phyloP scores from a whole-genome alignment of 2,888 invertebrate species.

The Achlya flavicornis region DNA sequence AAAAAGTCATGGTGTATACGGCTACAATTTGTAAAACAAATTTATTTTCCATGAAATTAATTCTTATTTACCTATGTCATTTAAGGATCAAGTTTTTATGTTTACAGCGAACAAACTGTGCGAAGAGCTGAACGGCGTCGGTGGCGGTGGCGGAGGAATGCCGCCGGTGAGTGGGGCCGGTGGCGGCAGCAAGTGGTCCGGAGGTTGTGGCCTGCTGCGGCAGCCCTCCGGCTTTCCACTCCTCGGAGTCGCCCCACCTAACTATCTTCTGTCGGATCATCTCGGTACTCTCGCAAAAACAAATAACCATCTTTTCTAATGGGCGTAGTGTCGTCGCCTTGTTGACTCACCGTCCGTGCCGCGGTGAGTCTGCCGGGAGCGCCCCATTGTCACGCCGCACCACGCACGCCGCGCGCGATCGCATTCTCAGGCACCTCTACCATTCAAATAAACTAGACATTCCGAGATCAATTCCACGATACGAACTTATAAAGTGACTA shows the following conservation, averaged over 20 bases:
- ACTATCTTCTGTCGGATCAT: conserved; percentile 85
- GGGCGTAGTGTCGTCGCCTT: conserved; percentile 54
- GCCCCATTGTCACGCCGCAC: conserved; percentile 23
- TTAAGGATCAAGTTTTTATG: conserved; percentile 24
- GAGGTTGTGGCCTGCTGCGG: conserved; percentile 86
- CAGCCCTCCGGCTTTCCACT: conserved; percentile 85
- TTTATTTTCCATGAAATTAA: neutral
- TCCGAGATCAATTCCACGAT: conserved; percentile 2
- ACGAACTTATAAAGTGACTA: conserved; percentile 8
- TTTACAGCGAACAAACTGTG: conserved; percentile 75
- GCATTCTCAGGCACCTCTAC: conserved; percentile 31
- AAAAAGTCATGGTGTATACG: no score
- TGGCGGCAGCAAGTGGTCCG: conserved; percentile 83
- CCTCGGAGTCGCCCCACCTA: conserved; percentile 84
- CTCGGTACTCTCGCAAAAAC: conserved; percentile 84
- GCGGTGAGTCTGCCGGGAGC: conserved; percentile 33
- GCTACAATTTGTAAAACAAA: neutral
- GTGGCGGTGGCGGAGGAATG: conserved; percentile 64
- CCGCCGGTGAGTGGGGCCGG: conserved; percentile 61
- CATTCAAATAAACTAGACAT: conserved; percentile 19
- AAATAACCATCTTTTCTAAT: conserved; percentile 87
- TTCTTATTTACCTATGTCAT: neutral
- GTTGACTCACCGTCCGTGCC: conserved; percentile 38
- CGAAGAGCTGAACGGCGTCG: conserved; percentile 73
- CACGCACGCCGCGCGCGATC: conserved; percentile 17